A percentile compares a stretch with the other conserved stretches of the same genome.
Conservation (phyloP, 2,113 vertebrate genomes). For the Neogale vison region DNA sequence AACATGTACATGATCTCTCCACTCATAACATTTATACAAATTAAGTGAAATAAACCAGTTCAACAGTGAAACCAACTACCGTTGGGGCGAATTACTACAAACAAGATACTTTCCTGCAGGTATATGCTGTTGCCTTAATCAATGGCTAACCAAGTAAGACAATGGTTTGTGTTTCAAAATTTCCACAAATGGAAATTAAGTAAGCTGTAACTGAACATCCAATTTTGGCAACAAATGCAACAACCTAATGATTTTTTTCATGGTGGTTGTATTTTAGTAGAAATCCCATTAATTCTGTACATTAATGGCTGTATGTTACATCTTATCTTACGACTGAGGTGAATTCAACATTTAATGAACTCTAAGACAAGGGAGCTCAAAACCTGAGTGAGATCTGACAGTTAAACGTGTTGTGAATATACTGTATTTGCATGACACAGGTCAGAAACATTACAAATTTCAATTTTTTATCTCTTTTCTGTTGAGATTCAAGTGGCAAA, state of each 20-base stretch:
- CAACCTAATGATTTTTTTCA: conserved; percentile 1
- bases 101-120: conserved; percentile 67
- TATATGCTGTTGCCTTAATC: conserved; percentile 73
- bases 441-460: neutral
- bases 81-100: conserved; percentile 78
- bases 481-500: conserved; percentile 40
- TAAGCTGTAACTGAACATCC: conserved; percentile 26
- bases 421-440: neutral
- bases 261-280: conserved; percentile 37
- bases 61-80: conserved; percentile 84
- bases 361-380: conserved; percentile 7
- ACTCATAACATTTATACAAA: conserved; percentile 82
- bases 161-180: conserved; percentile 79
- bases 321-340: conserved; percentile 44
- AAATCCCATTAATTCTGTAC: conserved; percentile 24
- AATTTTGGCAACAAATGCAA: conserved; percentile 53
- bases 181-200: conserved; percentile 19
- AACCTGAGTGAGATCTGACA: conserved; percentile 39
- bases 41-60: conserved; percentile 77
- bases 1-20: conserved; percentile 83
- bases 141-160: conserved; percentile 82
- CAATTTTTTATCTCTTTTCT: neutral
- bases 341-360: conserved; percentile 52
- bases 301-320: neutral
- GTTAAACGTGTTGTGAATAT: neutral